Conservation (phyloP, 2,888 invertebrate genomes). For the Eucera pruinosa region DNA sequence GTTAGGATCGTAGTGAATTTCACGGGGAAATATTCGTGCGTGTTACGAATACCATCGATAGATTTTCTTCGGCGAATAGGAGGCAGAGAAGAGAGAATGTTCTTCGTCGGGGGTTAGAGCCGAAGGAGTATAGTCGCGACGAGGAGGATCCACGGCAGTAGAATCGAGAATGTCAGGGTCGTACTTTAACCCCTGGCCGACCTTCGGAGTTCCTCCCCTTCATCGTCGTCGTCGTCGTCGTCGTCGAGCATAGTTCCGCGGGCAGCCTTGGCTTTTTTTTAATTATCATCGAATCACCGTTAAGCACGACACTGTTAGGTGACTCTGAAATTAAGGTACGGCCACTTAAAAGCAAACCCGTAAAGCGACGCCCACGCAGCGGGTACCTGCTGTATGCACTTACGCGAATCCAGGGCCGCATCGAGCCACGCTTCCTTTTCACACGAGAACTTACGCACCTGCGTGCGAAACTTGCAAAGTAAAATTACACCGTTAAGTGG, state of each 20-base stretch:
- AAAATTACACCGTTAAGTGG: too few species aligned
- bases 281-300: slow-evolving; percentile 73
- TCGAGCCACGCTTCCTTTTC: not conserved
- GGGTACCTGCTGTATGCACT: slow-evolving; percentile 63
- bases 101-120: slow-evolving; percentile 36
- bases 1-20: not conserved
- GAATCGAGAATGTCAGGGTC: slow-evolving; percentile 69
- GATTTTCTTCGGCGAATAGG: not conserved
- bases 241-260: slow-evolving; percentile 38
- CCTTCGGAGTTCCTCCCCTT: slow-evolving; percentile 67
- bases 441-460: too few species aligned
- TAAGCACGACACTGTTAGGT: slow-evolving; percentile 71
- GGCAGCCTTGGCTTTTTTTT: slow-evolving; percentile 58
- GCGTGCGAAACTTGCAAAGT: too few species aligned
- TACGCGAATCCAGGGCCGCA: slow-evolving; percentile 64
- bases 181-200: slow-evolving; percentile 71
- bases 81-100: too few species aligned
- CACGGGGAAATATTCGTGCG: not conserved
- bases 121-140: slow-evolving; percentile 29
- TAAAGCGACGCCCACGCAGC: slow-evolving; percentile 77
- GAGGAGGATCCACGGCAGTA: slow-evolving; percentile 23
- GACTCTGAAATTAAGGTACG: slow-evolving; percentile 68
- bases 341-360: slow-evolving; percentile 74
- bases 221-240: slow-evolving; percentile 10
- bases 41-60: not conserved